Base-by-base conservation (phyloP, 2,113 vertebrate species). In the Gymnogyps californianus region DNA sequence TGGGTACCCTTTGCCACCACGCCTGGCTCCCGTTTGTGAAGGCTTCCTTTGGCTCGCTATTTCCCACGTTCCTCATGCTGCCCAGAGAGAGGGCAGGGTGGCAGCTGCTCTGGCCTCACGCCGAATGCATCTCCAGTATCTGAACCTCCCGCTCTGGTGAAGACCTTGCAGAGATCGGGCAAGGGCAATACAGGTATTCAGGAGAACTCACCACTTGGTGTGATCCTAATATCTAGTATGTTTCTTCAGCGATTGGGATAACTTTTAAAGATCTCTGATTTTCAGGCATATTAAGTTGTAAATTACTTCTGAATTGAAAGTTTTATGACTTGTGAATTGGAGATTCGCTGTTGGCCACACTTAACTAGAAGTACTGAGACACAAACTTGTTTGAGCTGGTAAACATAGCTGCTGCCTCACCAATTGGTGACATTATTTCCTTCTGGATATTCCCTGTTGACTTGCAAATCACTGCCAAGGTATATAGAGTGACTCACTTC, bases 401-500 rank as follows among this genome's bases (percentile, higher is more conserved):
- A 93, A 96, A 88, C 71, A 70, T 59, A 96, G 91, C 81, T 94
- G 81, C 95, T 87, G 75, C 84, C 89, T 96, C 75, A 91, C 94
- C 82, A 91, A 10, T 32, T 91, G 66, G 89, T 96, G 89, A 93
- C 93, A 90, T 83, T 90, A 93, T 92, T 97, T 97, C 94, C 94
- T 93, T 96, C 77, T 91, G 87, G 54, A 86, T 83, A 91, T 94
- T 96, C 94, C 87, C 95, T 90, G 82, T 86, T 91, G 94, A 75
- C 67, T 88, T 83, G 47, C 75, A 91, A 87, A 57, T 83, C 40
- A 47, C 71, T 96, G 95, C 95, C 91, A 95, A 96, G 87, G 87
- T 96, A 90, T 95, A 94, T 81, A 91, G 84, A 90, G 31, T 96
- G 96, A 97, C 94, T 97, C 93, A 96, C 51, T 94, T 66, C 66